Percentiles rank a stretch among this genome's conserved stretches.
Evolutionary conservation across 2,888 invertebrate species (phyloP).

Genomic region (Drosophila niveifrons): DNA sequence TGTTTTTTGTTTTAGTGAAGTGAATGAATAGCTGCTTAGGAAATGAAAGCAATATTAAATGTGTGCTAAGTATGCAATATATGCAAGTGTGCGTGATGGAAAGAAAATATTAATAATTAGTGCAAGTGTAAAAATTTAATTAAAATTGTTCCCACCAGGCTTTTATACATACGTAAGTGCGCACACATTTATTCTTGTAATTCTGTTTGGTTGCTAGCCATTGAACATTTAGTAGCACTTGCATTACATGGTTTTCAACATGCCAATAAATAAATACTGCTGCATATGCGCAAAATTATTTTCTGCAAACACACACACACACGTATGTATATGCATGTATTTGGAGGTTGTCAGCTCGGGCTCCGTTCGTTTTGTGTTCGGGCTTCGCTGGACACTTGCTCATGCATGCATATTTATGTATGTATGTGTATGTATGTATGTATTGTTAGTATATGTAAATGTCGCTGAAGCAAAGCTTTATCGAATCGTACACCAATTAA

Average conservation of each 20-base stretch:
- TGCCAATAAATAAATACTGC: background rate
- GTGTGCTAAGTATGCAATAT: background rate
- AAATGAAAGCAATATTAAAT: background rate
- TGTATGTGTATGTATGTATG: background rate
- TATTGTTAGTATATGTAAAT: background rate
- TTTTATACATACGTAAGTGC: background rate
- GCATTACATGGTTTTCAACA: background rate
- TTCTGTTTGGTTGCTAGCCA: background rate
- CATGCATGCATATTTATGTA: background rate
- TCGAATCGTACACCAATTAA: background rate
- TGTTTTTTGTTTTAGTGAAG: background rate
- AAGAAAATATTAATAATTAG: background rate
- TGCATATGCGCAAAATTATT: background rate
- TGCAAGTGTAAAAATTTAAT: background rate
- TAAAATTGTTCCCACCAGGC: background rate
- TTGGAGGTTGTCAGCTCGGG: background rate
- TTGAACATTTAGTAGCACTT: background rate
- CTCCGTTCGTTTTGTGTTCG: background rate
- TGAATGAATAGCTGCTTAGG: background rate
- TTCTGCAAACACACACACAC: too few relatives aligned
- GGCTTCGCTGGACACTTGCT: background rate
- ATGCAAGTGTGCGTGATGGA: background rate
- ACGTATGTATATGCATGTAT: background rate
- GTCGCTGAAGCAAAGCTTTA: background rate
- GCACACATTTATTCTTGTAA: background rate